Base-by-base conservation (phyloP, 2,888 invertebrate genomes). In the Dryadula phaetusa region DNA sequence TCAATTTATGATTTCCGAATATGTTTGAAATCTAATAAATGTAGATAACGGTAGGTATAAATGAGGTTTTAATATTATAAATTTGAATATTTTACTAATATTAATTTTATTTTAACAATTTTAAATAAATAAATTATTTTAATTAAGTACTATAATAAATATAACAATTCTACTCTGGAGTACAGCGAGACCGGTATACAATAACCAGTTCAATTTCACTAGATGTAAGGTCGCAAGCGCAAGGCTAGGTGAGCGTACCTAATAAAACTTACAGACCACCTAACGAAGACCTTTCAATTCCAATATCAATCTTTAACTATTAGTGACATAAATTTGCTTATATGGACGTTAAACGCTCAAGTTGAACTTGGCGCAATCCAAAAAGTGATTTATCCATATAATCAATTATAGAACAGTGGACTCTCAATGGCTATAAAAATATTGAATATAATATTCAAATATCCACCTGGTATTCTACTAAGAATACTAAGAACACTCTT, bases 181-280 rank as follows among this genome's bases (percentile, higher is more conserved):
- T 77, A 78, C 76, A 77, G 75, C 72, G 68, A 77, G 77, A 78
- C 79, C 77, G 79, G 78, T 80, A 76, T 77, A 75, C 74, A 72
- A 73, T 72, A 73, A 87, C 87, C 83, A 85, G 87, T 88, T 87
- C 84, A 90, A 90, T 91, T 90, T 90, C 90, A 90, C 90, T 88
- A 84, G 84, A 83, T 75, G 79, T 87, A 90, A 92, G 91, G 91
- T 91, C 91, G 84, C 73, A 72, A 75, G 76, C 78, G 76, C 90
- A 91, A 91, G 91, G 91, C 90, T 89, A 86, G 81, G 83, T 84
- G 87, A 86, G 82, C 84, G 88, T 80, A 75, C 71, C 63, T 73
- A 76, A 72, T 73, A 67, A 67, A 70, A 62, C 66, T 70, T 53
- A 54, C 60, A 60, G 65, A 67, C 65, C 64, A 66, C 60, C 68